Evolutionary conservation across 2,888 invertebrate genomes (phyloP), one percentile per base, ranked within the genome.

Genomic region (Hedya salicella): DNA sequence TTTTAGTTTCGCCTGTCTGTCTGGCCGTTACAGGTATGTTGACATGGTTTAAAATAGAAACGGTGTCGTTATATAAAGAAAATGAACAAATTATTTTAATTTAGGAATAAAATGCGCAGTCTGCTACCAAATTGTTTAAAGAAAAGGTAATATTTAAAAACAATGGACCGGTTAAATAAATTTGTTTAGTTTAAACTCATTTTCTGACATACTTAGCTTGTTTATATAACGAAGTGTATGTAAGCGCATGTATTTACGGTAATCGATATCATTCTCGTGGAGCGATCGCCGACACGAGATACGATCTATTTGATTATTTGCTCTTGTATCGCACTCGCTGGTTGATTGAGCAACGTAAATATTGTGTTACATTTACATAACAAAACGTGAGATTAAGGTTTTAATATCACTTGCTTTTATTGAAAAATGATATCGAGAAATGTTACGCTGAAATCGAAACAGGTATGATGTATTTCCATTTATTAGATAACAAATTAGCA

Each of bases 351-450:
- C 48, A 61, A 61, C 54, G 54, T 61, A 54, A 66, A 61, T 66
- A 66, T 61, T 66, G 36, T 54, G 40, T 66, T 66, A 61, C 66
- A 61, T 66, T 61, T 66, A 61, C 66, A 66, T 66, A 61, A 66
- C 61, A 66, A 61, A 66, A 66, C 54, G 66, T 66, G 66, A 65
- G 59, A 60, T 65, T 52, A 60, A 19, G 48, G 25, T 30, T 42
- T 32, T 61, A 66, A 54, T 66, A 66, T 65, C 65, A 65, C 44
- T 19, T 25, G 32, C 40, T 48, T 60, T 60, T 60, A 53, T 61
- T 60, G 66, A 61, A 66, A 62, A 66, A 36, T 53, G 60, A 66
- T 61, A 66, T 66, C 54, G 42, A 61, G 44, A 61, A 66, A 40
- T 48, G 61, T 66, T 54, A 61, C 42, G 46, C 53, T 36, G 44